A percentile compares a stretch with the other conserved stretches of the same genome.
phyloP scores from a whole-genome alignment of 2,888 invertebrate species.

The Drosophila borealis region DNA sequence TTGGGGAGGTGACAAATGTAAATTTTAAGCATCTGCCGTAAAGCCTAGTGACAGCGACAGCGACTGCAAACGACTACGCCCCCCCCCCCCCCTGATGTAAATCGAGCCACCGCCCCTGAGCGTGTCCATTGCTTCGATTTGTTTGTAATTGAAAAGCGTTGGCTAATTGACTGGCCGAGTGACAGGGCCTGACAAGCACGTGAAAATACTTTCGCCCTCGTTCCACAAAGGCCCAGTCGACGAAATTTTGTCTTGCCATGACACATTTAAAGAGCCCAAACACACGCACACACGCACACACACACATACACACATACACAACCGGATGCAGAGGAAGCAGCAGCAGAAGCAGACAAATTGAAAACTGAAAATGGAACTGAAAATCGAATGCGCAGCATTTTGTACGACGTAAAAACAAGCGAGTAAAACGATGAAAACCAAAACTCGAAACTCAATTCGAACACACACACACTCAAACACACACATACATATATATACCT shows the following conservation, averaged over 20 bases:
- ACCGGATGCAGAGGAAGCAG: constrained; percentile 3
- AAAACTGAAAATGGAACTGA: constrained; percentile 35
- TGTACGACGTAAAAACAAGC: constrained; percentile 38
- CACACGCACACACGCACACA: constrained; percentile 15
- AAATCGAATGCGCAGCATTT: constrained; percentile 44
- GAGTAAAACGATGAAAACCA: constrained; percentile 45
- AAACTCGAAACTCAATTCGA: constrained; percentile 45
- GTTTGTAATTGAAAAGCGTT: constrained; percentile 76
- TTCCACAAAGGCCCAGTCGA: constrained; percentile 34
- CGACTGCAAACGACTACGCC: constrained; percentile 7
- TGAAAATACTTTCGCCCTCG: constrained; percentile 64
- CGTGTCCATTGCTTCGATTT: constrained; percentile 56
- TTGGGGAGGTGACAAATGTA: constrained; percentile 64
- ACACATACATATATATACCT: constrained; percentile 10
- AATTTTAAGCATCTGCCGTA: constrained; percentile 50
- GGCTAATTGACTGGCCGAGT: constrained; percentile 78
- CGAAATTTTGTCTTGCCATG: constrained; percentile 45
- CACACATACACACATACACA: constrained; percentile 4
- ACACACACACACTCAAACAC: constrained; percentile 4
- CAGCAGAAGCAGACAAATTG: constrained; percentile 30
- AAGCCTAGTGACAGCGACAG: constrained; percentile 4
- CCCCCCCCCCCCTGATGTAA: neutral
- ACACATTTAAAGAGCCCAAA: constrained; percentile 51
- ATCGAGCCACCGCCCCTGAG: neutral
- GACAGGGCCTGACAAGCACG: constrained; percentile 68